Evolutionary conservation across 2,113 vertebrate genomes (phyloP).

Genomic region (Motacilla alba): DNA sequence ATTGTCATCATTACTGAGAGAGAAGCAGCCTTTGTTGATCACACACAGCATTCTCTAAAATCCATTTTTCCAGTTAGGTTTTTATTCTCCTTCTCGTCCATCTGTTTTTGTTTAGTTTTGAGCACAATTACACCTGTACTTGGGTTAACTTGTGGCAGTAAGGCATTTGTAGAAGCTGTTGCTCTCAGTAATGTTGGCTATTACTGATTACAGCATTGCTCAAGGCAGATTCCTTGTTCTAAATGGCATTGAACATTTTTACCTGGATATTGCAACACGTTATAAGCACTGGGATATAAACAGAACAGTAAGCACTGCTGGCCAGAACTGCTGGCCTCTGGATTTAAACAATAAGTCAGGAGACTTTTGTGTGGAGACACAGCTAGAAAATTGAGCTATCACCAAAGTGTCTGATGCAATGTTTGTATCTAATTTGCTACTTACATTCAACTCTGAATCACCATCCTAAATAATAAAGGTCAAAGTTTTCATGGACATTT

Average conservation of each 20-base stretch:
- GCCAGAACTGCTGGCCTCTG: neutral
- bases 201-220: neutral
- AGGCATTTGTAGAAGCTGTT: slow-evolving; percentile 20
- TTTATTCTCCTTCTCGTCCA: neutral
- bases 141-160: neutral
- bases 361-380: neutral
- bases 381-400: neutral
- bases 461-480: neutral
- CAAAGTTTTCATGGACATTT: neutral
- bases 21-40: neutral
- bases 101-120: neutral
- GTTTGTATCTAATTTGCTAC: neutral
- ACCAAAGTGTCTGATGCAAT: neutral
- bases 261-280: slow-evolving; percentile 15
- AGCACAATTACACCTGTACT: neutral
- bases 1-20: neutral
- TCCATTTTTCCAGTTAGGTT: neutral
- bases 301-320: neutral
- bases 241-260: slow-evolving; percentile 31
- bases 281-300: neutral
- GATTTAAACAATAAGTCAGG: neutral
- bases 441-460: neutral
- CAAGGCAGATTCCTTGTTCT: slow-evolving; percentile 24
- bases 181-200: neutral
- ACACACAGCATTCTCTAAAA: neutral